Evolutionary conservation across 1,140 invertebrate genomes (phyloP).

Genomic region (Rhagoletis zephyria): DNA sequence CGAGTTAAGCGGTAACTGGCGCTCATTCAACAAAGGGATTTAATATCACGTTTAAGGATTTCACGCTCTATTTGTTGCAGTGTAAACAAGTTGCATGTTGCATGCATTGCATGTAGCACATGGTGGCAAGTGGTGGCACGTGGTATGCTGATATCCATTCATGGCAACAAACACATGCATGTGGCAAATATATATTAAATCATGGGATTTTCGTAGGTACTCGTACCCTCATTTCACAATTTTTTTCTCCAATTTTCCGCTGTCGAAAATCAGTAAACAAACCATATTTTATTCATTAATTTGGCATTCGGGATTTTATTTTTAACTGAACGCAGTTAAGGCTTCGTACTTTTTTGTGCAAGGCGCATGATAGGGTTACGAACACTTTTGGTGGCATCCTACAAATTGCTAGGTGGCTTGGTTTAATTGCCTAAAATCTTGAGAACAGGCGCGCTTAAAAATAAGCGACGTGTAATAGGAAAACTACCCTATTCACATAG

Average conservation of each 20-base stretch:
- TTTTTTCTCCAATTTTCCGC: not conserved
- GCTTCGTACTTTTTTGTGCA: not conserved
- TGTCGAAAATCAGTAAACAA: not conserved
- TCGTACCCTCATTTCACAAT: not conserved
- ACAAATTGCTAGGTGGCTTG: too few species aligned
- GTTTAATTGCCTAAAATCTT: too few species aligned
- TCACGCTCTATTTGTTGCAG: constrained; percentile 36
- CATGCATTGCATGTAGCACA: not conserved
- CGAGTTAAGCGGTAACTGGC: not conserved
- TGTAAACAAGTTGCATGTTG: constrained; percentile 31
- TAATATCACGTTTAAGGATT: constrained; percentile 36
- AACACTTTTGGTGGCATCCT: too few species aligned
- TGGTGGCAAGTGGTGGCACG: not conserved
- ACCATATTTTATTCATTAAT: not conserved
- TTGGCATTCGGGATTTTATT: not conserved
- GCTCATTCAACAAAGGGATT: constrained; percentile 37
- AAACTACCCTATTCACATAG: too few species aligned
- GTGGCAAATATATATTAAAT: not conserved
- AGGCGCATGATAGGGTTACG: not conserved
- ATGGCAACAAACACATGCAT: not conserved
- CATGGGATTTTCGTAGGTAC: not conserved
- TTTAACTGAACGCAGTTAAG: not conserved
- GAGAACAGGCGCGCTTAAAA: not conserved
- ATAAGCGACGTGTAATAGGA: too few species aligned
- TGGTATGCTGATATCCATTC: not conserved